These are phyloP conservation scores for Criorhina ranunculi DNA, from an alignment of 2,888 invertebrate species.

Conservation along the genomic window DNA sequence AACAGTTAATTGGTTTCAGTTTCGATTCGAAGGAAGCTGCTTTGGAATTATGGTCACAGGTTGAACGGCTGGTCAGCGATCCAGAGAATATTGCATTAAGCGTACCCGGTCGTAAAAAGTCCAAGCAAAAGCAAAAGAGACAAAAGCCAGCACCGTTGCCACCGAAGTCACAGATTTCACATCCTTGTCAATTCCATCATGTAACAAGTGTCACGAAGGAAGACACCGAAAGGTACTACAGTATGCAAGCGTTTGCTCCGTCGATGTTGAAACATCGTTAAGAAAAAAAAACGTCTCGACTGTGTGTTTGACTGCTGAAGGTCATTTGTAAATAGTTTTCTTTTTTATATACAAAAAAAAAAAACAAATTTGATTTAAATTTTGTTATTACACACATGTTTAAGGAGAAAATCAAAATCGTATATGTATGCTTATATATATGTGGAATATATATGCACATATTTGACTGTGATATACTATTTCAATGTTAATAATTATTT, in stretches of 20 bases:
- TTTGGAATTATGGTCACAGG: conserved; percentile 88
- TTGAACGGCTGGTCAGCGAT: conserved; percentile 89
- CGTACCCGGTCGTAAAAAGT: conserved; percentile 87
- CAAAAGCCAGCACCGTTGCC: conserved; percentile 87
- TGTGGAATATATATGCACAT: conserved; percentile 66
- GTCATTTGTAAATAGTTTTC: conserved; percentile 67
- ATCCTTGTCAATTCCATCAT: conserved; percentile 94
- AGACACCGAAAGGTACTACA: conserved; percentile 88
- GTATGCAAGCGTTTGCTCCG: conserved; percentile 88
- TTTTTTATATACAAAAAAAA: conserved; percentile 4
- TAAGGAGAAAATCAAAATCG: conserved; percentile 52
- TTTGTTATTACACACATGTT: conserved; percentile 36
- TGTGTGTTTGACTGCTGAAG: neutral
- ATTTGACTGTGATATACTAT: conserved; percentile 75
- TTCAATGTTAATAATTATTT: conserved; percentile 55
- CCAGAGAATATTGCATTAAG: conserved; percentile 92
- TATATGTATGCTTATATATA: conserved; percentile 61
- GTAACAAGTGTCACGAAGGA: conserved; percentile 90
- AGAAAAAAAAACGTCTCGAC: conserved; percentile 71
- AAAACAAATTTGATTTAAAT: neutral
- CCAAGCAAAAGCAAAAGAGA: conserved; percentile 86
- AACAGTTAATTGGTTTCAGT: conserved; percentile 91
- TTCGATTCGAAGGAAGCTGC: conserved; percentile 91
- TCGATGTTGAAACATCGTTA: conserved; percentile 81
- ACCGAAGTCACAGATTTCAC: conserved; percentile 92